phyloP scores from a whole-genome alignment of 1,140 invertebrate species.

The Drosophila quadrilineata region DNA sequence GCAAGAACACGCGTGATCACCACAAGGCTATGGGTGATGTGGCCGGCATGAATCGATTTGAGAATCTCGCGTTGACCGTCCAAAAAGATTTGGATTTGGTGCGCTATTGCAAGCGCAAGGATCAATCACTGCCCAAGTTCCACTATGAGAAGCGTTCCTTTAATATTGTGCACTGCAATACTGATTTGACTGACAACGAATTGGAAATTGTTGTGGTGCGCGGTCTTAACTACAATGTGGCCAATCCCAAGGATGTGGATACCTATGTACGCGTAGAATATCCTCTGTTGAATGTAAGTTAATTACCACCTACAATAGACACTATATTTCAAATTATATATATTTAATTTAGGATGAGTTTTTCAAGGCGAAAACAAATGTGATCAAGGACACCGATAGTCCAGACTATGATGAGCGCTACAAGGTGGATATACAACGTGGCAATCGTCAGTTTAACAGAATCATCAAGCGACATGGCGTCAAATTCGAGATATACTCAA shows the following conservation, averaged over 20 bases:
- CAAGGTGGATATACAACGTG: constrained; percentile 90
- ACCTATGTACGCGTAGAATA: constrained; percentile 97
- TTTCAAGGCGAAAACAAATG: constrained; percentile 88
- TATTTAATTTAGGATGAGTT: constrained; percentile 86
- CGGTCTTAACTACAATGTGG: constrained; percentile 93
- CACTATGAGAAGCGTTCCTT: constrained; percentile 96
- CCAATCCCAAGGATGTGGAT: constrained; percentile 93
- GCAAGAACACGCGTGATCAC: constrained; percentile 92
- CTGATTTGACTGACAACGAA: constrained; percentile 95
- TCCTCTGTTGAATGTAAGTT: constrained; percentile 91
- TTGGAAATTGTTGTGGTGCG: constrained; percentile 93
- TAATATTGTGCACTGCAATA: constrained; percentile 95
- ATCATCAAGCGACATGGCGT: constrained; percentile 93
- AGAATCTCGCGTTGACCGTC: constrained; percentile 91
- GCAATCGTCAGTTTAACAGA: constrained; percentile 89
- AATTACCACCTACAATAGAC: not conserved
- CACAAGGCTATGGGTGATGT: constrained; percentile 97
- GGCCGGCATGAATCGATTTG: constrained; percentile 93
- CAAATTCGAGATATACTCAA: constrained; percentile 95
- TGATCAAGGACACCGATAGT: constrained; percentile 92
- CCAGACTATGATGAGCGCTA: constrained; percentile 93
- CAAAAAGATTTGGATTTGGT: constrained; percentile 95
- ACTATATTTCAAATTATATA: not conserved
- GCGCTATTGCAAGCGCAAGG: constrained; percentile 86
- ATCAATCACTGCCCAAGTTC: constrained; percentile 88